phyloP scores from a whole-genome alignment of 2,113 vertebrate genomes.

The Dolichallabes microphthalmus region DNA sequence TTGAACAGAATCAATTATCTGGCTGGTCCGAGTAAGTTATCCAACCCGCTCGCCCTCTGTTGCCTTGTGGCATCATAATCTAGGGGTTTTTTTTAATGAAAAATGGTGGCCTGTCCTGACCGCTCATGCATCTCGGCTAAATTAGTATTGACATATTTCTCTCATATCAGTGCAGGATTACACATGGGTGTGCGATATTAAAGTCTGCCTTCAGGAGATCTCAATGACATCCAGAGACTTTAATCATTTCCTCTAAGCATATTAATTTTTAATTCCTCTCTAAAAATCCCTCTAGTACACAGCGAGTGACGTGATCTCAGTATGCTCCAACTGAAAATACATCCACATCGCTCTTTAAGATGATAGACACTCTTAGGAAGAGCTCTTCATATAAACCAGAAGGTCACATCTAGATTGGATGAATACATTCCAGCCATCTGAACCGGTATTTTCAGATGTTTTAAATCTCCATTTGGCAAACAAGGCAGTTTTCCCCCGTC shows the following conservation, averaged over 20 bases:
- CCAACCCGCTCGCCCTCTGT: not conserved
- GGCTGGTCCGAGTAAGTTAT: conserved; percentile 13
- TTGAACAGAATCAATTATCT: conserved; percentile 42
- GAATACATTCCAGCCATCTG: conserved; percentile 9
- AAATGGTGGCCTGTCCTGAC: conserved; percentile 32
- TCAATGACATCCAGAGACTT: conserved; percentile 32
- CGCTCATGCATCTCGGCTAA: conserved; percentile 29
- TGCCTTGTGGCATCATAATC: conserved; percentile 39
- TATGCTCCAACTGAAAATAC: conserved; percentile 14
- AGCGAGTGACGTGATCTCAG: conserved; percentile 10
- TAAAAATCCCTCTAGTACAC: conserved; percentile 34
- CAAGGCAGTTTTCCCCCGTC: not conserved
- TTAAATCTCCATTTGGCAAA: not conserved
- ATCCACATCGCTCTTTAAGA: conserved; percentile 1
- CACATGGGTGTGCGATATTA: conserved; percentile 24
- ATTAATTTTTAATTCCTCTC: conserved; percentile 41
- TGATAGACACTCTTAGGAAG: conserved; percentile 27
- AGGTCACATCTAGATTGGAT: not conserved
- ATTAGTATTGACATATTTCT: conserved; percentile 46
- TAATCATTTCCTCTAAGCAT: conserved; percentile 42
- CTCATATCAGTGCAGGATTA: conserved; percentile 11
- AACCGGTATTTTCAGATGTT: not conserved
- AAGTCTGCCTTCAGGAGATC: conserved; percentile 37
- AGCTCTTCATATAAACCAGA: not conserved
- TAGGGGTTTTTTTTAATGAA: conserved; percentile 42